phyloP scores from a whole-genome alignment of 2,113 vertebrate genomes.

The Thalassoma bifasciatum region DNA sequence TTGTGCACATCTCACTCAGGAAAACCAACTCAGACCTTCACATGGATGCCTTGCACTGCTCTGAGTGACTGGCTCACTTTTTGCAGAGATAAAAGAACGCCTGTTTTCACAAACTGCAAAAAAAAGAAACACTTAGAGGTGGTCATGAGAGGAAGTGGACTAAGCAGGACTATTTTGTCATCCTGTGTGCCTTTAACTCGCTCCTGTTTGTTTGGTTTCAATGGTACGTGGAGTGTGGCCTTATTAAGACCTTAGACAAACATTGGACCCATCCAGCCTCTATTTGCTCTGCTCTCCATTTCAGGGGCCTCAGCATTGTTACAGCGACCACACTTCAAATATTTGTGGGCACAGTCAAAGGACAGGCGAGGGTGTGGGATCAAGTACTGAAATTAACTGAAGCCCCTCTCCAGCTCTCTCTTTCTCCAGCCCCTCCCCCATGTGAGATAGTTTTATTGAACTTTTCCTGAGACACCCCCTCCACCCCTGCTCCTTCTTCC shows the following conservation, averaged over 20 bases:
- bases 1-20: constrained; percentile 29
- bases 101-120: not conserved
- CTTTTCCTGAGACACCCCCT: constrained; percentile 63
- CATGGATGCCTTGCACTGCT: not conserved
- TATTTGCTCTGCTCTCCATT: constrained; percentile 81
- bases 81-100: not conserved
- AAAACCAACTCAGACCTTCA: not conserved
- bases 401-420: constrained; percentile 69
- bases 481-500: not conserved
- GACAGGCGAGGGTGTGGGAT: constrained; percentile 77
- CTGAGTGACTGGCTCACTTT: not conserved
- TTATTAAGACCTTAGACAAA: constrained; percentile 82
- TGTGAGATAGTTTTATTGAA: constrained; percentile 71
- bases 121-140: constrained; percentile 15
- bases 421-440: constrained; percentile 53
- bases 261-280: constrained; percentile 65
- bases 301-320: constrained; percentile 76
- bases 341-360: constrained; percentile 72
- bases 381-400: constrained; percentile 79
- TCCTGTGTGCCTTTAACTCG: constrained; percentile 41
- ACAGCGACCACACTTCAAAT: constrained; percentile 81
- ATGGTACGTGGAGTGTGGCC: constrained; percentile 74
- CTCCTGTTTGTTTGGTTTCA: constrained; percentile 66
- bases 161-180: constrained; percentile 32
- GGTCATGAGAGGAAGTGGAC: constrained; percentile 45